These are phyloP conservation scores for Cryptotis parvus DNA, from an alignment of 2,113 vertebrate species.

Conservation along the genomic window DNA sequence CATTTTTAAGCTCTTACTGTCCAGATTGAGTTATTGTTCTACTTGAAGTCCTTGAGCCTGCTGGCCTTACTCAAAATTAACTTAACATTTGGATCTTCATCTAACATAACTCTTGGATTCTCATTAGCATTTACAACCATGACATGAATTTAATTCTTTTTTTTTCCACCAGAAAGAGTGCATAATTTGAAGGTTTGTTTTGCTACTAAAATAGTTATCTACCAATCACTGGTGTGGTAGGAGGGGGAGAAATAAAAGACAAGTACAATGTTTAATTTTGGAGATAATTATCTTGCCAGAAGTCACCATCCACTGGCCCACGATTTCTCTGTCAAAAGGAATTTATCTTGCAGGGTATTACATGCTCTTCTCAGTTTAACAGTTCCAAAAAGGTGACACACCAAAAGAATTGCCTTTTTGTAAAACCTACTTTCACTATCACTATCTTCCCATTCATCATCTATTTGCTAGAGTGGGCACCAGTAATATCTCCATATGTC, in stretches of 20 bases:
- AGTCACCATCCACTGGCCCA: conserved; percentile 64
- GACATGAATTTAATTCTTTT: conserved; percentile 67
- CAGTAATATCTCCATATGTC: too few relatives aligned
- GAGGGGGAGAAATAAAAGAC: conserved; percentile 56
- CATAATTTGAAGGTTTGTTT: conserved; percentile 77
- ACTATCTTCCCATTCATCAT: too few relatives aligned
- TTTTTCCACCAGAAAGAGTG: conserved; percentile 64
- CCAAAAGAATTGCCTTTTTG: not conserved
- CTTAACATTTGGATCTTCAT: conserved; percentile 49
- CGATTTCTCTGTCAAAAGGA: conserved; percentile 43
- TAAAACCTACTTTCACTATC: not conserved
- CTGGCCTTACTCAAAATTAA: conserved; percentile 67
- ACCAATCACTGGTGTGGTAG: conserved; percentile 61
- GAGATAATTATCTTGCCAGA: conserved; percentile 78
- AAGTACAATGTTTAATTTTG: not conserved
- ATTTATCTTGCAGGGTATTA: not conserved
- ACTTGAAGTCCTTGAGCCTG: conserved; percentile 16
- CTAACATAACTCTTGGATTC: conserved; percentile 44
- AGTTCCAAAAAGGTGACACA: not conserved
- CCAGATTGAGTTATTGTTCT: conserved; percentile 39
- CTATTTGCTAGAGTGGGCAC: too few relatives aligned
- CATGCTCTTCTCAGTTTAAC: not conserved
- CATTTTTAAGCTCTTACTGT: conserved; percentile 54
- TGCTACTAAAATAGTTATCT: conserved; percentile 65
- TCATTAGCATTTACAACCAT: conserved; percentile 71